Percentiles rank a stretch among this genome's conserved stretches.
Conservation (phyloP, 2,113 vertebrate genomes). For the Todiramphus saurophagus region DNA sequence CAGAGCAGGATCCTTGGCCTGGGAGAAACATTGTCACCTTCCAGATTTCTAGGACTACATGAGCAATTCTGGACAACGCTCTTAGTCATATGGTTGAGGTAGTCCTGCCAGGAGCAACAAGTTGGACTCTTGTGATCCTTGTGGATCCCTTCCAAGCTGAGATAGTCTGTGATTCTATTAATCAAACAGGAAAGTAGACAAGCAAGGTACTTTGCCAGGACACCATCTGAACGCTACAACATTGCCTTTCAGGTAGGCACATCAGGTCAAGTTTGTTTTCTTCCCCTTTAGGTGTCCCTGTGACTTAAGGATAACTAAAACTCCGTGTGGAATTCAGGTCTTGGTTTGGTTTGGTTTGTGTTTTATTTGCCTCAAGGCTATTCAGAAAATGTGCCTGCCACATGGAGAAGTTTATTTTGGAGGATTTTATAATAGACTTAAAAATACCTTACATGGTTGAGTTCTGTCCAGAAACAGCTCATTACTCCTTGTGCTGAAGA, state of each 20-base stretch:
- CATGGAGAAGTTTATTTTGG: conserved; percentile 17
- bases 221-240: not conserved
- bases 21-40: not conserved
- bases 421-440: conserved; percentile 4
- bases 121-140: rapidly evolving
- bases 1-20: not conserved
- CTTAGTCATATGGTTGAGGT: not conserved
- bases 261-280: not conserved
- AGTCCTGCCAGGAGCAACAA: not conserved
- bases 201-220: not conserved
- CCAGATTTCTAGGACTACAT: not conserved
- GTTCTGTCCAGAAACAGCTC: conserved; percentile 21
- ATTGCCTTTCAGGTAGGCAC: not conserved
- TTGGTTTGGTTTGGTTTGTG: not conserved
- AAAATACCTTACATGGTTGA: conserved; percentile 39
- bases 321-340: not conserved
- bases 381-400: not conserved
- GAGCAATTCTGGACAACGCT: not conserved
- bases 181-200: not conserved
- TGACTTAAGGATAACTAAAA: not conserved
- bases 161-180: not conserved
- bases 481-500: conserved; percentile 11
- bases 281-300: not conserved
- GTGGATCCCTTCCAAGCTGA: not conserved
- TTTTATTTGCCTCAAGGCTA: not conserved